Evolutionary conservation across 2,797 vertebrate genomes (phyloP), one percentile per base, ranked within the genome.

Genomic region (Gallinago stenura): DNA sequence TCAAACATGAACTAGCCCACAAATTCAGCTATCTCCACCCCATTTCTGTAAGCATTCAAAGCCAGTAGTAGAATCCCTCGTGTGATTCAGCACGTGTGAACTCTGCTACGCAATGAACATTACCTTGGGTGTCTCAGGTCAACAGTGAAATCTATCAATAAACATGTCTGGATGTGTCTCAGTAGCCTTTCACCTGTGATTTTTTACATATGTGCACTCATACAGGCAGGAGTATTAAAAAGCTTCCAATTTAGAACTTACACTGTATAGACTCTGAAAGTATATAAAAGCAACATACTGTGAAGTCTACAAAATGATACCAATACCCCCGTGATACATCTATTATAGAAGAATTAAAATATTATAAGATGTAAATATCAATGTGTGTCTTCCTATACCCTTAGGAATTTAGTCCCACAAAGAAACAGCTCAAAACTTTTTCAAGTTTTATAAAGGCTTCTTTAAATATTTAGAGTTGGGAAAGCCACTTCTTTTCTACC

Each of bases 381-480:
- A 81, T 73, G 30, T 56, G 93, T 84, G 72, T 87, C 80, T 91
- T 96, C 57, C 48, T 90, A 88, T 82, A 61, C 50, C 71, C 83
- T 92, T 61, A 93, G 91, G 90, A 97, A 72, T 89, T 83, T 90
- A 87, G 82, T 95, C 93, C 70, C 25, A 81, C 43, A 95, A 96
- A 96, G 91, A 95, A 97, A 80, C 25, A 70, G n/a, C 62, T 96
- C 81, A 96, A 96, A 82, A 6, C 58, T 89, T 92, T 97, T 96
- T 71, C 85, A 97, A 96, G 69, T 83, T 96, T 41, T 89, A 89
- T 92, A 77, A 92, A 15, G 39, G 26, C 22, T 84, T 97, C 83
- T 97, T 97, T 94, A 97, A 98, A 97, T 98, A 97, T 97, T 98
- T 98, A 96, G 86, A 90, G 26, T 69, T 69, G 75, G 84, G 75